Base-by-base conservation (phyloP, 2,888 invertebrate genomes). In the Agonopterix subpropinquella region DNA sequence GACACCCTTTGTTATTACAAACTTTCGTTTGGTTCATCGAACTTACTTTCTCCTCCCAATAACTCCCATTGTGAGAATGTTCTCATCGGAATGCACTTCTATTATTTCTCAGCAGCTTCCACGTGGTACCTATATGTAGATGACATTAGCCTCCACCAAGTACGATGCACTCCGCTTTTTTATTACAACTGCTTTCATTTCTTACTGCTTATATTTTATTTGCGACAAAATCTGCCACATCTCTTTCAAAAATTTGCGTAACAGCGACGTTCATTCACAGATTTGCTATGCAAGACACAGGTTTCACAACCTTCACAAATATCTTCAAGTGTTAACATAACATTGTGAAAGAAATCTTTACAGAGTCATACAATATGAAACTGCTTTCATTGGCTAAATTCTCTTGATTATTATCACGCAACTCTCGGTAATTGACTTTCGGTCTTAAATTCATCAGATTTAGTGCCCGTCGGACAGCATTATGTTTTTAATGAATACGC, bases 11-110 rank as follows among this genome's bases (percentile, higher is more conserved):
- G 67, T 71, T 53, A 55, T 42, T 47, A 68, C 73, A 74, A 75
- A 80, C 85, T 86, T 84, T 86, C 82, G 69, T 82, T 83, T 86
- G 60, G 87, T 86, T 87, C 87, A 82, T 85, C 81, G 87, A 88
- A 87, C 87, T 80, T 70, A 86, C 87, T 87, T 87, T 88, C 87
- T 80, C 86, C 83, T 62, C 62, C 63, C 57, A 55, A 67, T 64
- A 63, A 61, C 57, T 58, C 59, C 65, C 73, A 80, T 79, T 85
- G 80, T 85, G 60, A 68, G 73, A 78, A 70, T 71, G 68, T 67
- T 80, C 78, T 79, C 81, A 64, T 70, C 64, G 86, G 85, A 86
- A 87, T 85, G 84, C 79, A 77, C 75, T 74, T 73, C 73, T 74
- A 80, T 78, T 81, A 76, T 73, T 74, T 77, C 11, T 77, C 8